Evolutionary conservation across 1,140 invertebrate species (phyloP), one percentile per base, ranked within the genome.

Genomic region (Hyphantria cunea): DNA sequence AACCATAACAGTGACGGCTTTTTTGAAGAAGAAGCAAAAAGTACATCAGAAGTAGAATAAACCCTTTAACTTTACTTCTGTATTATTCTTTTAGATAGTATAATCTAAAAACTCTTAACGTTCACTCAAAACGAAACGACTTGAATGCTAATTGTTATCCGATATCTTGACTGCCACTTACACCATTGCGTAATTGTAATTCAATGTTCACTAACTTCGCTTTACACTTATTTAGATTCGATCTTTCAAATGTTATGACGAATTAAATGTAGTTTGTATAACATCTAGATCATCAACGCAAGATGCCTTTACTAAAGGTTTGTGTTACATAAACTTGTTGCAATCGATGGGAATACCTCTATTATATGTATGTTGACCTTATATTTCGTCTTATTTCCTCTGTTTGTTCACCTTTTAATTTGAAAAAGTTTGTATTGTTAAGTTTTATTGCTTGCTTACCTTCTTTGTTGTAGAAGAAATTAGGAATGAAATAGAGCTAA

Each of bases 101-200:
- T 3, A 25, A 25, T 5, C 5, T 25, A 25, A 25, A 25, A 25
- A 25, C 17, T 25, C 2, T 25, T 25, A 25, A 25, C 17, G 17
- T 25, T 1, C 17, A 5, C 17, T 25, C 17, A 25, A 25, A 25
- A 5, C 17, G 17, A 25, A 58, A 56, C 49, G 53, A 64, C 56
- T 17, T 42, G 66, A 56, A 68, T 64, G 55, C 45, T 60, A 64
- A 64, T 64, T 55, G 42, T 53, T 49, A 59, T 59, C 50, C 47
- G 55, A 55, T 68, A 64, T 34, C 41, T 7, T 14, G 50, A 34
- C 66, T 15, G 58, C 32, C 54, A 41, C 8, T 68, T 5, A 68
- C 66, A 68, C 60, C 53, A 59, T 62, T 44, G 55, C 50, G 44
- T 65, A 65, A 65, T 13, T 41, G 15, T 15, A 33, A 48, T 25